Base-by-base conservation (phyloP, 2,113 vertebrate genomes). In the Toxotes chatareus region DNA sequence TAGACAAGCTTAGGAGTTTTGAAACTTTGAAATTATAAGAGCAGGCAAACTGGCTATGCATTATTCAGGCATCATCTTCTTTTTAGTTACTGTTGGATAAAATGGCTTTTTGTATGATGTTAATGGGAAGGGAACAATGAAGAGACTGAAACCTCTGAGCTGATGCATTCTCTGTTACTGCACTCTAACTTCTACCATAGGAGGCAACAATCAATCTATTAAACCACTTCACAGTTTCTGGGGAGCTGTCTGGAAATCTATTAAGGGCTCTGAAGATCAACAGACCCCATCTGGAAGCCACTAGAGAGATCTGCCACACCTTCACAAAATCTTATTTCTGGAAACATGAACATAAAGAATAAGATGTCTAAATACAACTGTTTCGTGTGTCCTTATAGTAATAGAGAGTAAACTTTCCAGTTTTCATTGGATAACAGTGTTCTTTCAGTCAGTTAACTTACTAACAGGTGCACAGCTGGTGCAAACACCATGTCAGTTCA, bases 391-490 rank as follows among this genome's bases (percentile, higher is more conserved):
- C 17, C 51, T 42, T 72, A 4, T 9, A 4, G n/a, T 5, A 1
- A 44, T n/a, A 27, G 7, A 40, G 27, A 60, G 55, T 51, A 36
- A 74, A 68, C 32, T 13, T 34, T 36, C 3, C 16, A 10, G 51
- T 57, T 42, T 49, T 38, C 5, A 14, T 4, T 42, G 34, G 19
- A 27, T 74, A 34, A 67, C 57, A 51, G 55, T 59, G 69, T 64
- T 38, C 56, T 19, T 44, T n/a, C 57, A 40, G 65, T 34, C 47
- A 0, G 19, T 74, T 73, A 72, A 60, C 19, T 42, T 40, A 31
- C 36, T 19, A 21, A 69, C 85, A 87, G 83, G 53, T 83, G 80
- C 7, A 21, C n/a, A 36, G 17, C 46, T 62, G 73, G 73, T 49
- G 38, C 47, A 69, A 19, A 60, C 36, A 5, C 2, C n/a, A 40